Percentiles rank a stretch among this genome's conserved stretches.
These are phyloP conservation scores for Exocentrus adspersus DNA, from an alignment of 2,888 invertebrate genomes.

Conservation along the genomic window DNA sequence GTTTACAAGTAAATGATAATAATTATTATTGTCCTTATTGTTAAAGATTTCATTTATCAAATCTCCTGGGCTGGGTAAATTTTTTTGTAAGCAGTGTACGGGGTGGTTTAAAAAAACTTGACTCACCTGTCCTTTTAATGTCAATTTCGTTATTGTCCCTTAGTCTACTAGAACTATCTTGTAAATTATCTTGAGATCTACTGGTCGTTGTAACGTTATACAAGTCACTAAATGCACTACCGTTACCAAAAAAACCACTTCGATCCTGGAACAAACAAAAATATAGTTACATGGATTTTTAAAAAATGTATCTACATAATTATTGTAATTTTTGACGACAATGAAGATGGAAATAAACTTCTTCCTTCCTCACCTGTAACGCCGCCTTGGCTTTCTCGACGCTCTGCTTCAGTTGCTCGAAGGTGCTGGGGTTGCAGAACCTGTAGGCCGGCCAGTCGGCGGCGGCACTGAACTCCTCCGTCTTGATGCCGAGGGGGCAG, in stretches of 20 bases:
- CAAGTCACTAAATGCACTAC: conserved; percentile 78
- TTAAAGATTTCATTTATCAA: too few species aligned
- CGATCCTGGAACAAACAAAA: conserved; percentile 67
- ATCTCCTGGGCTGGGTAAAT: too few species aligned
- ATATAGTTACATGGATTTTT: not conserved
- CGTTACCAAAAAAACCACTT: conserved; percentile 75
- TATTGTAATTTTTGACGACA: too few species aligned
- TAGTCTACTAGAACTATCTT: conserved; percentile 52
- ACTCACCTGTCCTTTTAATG: conserved; percentile 60
- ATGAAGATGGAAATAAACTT: too few species aligned
- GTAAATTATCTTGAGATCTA: conserved; percentile 57
- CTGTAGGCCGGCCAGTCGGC: conserved; percentile 80
- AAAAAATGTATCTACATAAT: not conserved
- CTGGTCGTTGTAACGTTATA: conserved; percentile 65
- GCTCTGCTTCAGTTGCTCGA: conserved; percentile 89
- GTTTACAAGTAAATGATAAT: too few species aligned
- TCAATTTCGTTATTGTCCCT: conserved; percentile 58
- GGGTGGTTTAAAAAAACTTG: not conserved
- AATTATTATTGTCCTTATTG: too few species aligned
- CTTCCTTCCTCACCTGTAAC: conserved; percentile 67
- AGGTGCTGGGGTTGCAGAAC: conserved; percentile 84
- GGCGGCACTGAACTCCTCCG: conserved; percentile 66
- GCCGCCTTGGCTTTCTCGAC: conserved; percentile 92
- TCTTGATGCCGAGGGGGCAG: conserved; percentile 62
- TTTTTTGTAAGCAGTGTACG: too few species aligned